Conservation (phyloP, 35 echinoderm and acorn worm species). For the Ophiothrix spiculata region DNA sequence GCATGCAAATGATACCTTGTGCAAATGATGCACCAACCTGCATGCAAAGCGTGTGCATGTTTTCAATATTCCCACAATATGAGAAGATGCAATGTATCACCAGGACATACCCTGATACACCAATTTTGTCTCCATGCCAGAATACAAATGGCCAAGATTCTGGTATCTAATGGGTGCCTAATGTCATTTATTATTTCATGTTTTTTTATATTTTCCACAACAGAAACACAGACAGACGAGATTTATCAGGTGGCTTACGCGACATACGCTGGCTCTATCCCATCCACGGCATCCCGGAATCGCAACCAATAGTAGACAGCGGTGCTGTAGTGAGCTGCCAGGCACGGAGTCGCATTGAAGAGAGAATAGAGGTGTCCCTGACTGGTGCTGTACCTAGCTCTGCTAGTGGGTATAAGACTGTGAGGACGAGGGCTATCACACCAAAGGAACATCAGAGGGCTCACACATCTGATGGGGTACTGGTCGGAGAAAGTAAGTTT, state of each 20-base stretch:
- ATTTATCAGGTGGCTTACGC: slow-evolving; percentile 52
- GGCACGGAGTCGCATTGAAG: slow-evolving; percentile 89
- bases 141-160: too few relatives aligned
- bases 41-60: too few relatives aligned
- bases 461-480: slow-evolving; percentile 56
- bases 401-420: slow-evolving; percentile 56
- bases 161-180: too few relatives aligned
- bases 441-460: slow-evolving; percentile 49
- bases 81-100: too few relatives aligned
- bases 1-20: not conserved
- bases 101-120: too few relatives aligned
- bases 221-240: slow-evolving; percentile 58
- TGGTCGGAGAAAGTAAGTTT: slow-evolving; percentile 80
- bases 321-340: slow-evolving; percentile 87
- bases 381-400: slow-evolving; percentile 92
- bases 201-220: not conserved
- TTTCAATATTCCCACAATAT: too few relatives aligned
- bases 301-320: slow-evolving; percentile 58
- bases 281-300: slow-evolving; percentile 93
- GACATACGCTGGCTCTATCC: slow-evolving; percentile 97
- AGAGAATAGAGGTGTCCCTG: slow-evolving; percentile 78
- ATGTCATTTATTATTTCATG: too few relatives aligned
- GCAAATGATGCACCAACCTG: too few relatives aligned
- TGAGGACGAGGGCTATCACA: slow-evolving; percentile 75
- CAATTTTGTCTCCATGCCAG: too few relatives aligned